Evolutionary conservation across 2,113 vertebrate species (phyloP).

Genomic region (Oncorhynchus mykiss): DNA sequence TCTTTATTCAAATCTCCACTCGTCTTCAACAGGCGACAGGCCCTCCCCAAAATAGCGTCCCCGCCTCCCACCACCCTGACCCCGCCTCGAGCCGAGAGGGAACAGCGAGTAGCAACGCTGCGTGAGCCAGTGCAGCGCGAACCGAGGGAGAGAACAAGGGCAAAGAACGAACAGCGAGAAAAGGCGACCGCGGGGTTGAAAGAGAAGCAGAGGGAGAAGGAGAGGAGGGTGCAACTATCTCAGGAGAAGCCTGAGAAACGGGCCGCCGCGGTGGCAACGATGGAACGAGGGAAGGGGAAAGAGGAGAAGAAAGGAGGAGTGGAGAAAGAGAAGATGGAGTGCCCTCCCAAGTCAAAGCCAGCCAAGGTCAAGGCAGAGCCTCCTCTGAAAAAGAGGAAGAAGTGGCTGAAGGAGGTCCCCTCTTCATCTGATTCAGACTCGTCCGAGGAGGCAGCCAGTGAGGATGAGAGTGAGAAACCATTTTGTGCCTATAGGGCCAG

Average conservation of each 20-base stretch:
- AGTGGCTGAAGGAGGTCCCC: constrained; percentile 86
- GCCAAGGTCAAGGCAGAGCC: constrained; percentile 87
- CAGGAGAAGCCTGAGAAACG: constrained; percentile 69
- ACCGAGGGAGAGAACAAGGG: constrained; percentile 56
- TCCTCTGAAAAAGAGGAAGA: constrained; percentile 91
- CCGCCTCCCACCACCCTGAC: constrained; percentile 62
- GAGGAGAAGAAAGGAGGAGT: constrained; percentile 67
- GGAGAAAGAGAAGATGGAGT: constrained; percentile 62
- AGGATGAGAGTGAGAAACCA: constrained; percentile 81
- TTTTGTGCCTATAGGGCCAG: constrained; percentile 5
- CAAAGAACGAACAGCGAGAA: constrained; percentile 31
- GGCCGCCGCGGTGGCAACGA: not conserved
- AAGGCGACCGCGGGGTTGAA: not conserved
- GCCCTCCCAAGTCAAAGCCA: constrained; percentile 72
- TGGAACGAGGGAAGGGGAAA: constrained; percentile 65
- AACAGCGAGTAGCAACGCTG: constrained; percentile 50
- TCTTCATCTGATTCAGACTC: constrained; percentile 87
- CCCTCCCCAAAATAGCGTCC: constrained; percentile 65
- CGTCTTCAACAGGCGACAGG: constrained; percentile 60
- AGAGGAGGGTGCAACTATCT: constrained; percentile 56
- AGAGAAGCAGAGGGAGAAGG: constrained; percentile 51
- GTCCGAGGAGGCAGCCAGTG: constrained; percentile 82
- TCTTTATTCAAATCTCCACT: not conserved
- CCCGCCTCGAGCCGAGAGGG: constrained; percentile 60
- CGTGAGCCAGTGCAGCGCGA: constrained; percentile 54